Percentiles rank a stretch among this genome's conserved stretches.
These are phyloP conservation scores for Botrylloides violaceus DNA, from an alignment of 23 tunicate genomes.

Conservation along the genomic window DNA sequence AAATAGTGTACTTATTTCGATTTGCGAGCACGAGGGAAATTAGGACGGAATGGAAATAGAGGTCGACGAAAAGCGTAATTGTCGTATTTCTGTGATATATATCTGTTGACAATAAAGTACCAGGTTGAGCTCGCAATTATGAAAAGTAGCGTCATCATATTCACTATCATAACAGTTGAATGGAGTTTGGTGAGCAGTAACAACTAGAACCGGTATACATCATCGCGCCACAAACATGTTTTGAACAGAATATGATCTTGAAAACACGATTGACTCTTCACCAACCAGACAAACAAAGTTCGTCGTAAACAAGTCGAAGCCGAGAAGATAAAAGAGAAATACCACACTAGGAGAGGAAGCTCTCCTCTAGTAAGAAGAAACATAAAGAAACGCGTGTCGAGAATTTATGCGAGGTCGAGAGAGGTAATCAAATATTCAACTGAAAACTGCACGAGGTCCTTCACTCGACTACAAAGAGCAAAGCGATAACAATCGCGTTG, in stretches of 20 bases:
- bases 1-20: too few relatives aligned
- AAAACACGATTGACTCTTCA: slow-evolving; percentile 12
- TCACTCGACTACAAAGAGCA: not conserved
- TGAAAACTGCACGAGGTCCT: not conserved
- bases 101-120: too few relatives aligned
- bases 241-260: slow-evolving; percentile 33
- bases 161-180: too few relatives aligned
- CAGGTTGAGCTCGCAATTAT: too few relatives aligned
- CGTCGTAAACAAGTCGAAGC: slow-evolving; percentile 23
- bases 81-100: too few relatives aligned
- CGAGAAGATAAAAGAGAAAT: not conserved
- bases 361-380: not conserved
- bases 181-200: too few relatives aligned
- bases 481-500: not conserved
- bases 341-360: not conserved
- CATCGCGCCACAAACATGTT: slow-evolving; percentile 31
- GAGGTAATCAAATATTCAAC: slow-evolving; percentile 28
- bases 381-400: not conserved
- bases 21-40: too few relatives aligned
- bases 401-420: slow-evolving; percentile 7
- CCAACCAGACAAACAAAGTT: slow-evolving; percentile 28
- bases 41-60: too few relatives aligned
- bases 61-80: too few relatives aligned
- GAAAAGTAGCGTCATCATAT: too few relatives aligned
- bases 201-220: slow-evolving; percentile 2